Base-by-base conservation (phyloP, 2,113 vertebrate species). In the Ceuthmochares aereus region DNA sequence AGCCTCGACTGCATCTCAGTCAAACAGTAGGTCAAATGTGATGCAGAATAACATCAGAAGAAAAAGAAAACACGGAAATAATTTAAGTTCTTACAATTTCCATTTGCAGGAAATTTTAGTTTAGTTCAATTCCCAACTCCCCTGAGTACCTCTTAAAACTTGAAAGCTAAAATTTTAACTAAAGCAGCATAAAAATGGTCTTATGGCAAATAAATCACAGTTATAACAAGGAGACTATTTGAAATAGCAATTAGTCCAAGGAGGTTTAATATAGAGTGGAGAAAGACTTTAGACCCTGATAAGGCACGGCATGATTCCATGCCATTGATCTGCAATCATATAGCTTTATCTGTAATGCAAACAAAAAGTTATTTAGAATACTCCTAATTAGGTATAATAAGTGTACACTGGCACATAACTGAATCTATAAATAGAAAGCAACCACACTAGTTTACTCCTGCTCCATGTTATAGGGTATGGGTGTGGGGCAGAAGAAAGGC, bases 271-370 rank as follows among this genome's bases (percentile, higher is more conserved):
- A 82, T 47, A 79, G 25, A 91, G 40, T 66, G 34, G 2, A 94
- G 45, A 75, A 82, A 95, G 81, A 87, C 85, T 96, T 94, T 82
- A 85, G 89, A 96, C 82, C 42, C 90, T 85, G 87, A 91, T 91
- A 95, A 63, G 36, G 22, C 14, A 5, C 66, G 58, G 82, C 56
- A 87, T 15, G 51, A 94, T 93, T 91, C 90, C 78, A 79, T 43
- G 42, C 15, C 74, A 77, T 56, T 83, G 87, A 96, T 77, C 89
- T 91, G 72, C 67, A 93, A 85, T 83, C 78, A 80, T 56, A 87
- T 11, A 74, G 40, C 56, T 86, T 74, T 76, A 95, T 76, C 93
- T 94, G 55, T 36, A 93, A 91, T 17, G 82, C 74, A 96, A 95
- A 96, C 77, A 97, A 47, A 32, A 91, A 58, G 62, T 93, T 90